Base-by-base conservation (phyloP, 2,797 vertebrate species). In the Mionectes olivaceus region DNA sequence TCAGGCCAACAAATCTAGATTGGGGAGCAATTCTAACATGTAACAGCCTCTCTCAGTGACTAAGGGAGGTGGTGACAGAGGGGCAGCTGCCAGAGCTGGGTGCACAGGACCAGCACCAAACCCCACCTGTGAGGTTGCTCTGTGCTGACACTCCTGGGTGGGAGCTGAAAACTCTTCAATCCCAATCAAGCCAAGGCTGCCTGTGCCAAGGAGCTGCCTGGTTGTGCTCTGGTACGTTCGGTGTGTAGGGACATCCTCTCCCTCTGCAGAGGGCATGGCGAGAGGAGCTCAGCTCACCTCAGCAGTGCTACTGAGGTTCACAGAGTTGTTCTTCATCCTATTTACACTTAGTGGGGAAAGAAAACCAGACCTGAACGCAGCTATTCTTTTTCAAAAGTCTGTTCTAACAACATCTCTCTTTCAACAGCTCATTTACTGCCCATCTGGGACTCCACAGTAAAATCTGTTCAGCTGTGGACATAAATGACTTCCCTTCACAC, bases 41-140 rank as follows among this genome's bases (percentile, higher is more conserved):
- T 27, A 71, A 24, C 46, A 73, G 44, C 10, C 30, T 83, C 28
- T 76, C 30, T 43, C 30, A 24, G 8, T 5, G 33, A 5, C 12
- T 1, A 6, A 32, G 28, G 25, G 53, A 32, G 50, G 52, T 0
- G 5, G 37, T 12, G 41, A 16, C 24, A 64, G 7, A 0, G 0
- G 41, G 67, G 24, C 75, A 74, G 75, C 59, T 90, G 56, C 37
- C 46, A 68, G 74, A 55, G 30, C 39, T 56, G 15, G 27, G 21
- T 8, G 43, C 52, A 69, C 53, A 53, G 24, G 22, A 52, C 23
- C 2, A 2, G 15, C 52, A 77, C 28, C n/a, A 82, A 59, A 61
- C 49, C 21, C 39, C 30, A 17, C 18, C 19, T 32, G 43, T 59
- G 7, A 7, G 19, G 43, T 47, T 56, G 55, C 21, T 70, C 37